These are phyloP conservation scores for Charaxes varanes DNA, from an alignment of 1,140 invertebrate species.

Conservation along the genomic window DNA sequence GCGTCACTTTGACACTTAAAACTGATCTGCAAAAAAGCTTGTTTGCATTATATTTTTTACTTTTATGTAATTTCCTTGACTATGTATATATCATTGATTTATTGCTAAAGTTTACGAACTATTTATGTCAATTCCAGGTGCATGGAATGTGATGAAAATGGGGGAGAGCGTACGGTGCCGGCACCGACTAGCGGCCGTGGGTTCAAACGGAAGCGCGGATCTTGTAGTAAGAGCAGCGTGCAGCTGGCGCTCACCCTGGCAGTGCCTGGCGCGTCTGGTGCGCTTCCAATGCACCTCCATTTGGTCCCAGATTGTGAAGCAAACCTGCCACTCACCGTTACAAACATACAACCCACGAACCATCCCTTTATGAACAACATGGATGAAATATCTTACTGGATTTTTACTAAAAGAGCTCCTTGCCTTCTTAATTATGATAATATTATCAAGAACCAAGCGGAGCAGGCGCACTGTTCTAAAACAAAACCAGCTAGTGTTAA, in stretches of 20 bases:
- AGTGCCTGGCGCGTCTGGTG: slow-evolving; percentile 24
- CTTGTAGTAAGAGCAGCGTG: slow-evolving; percentile 21
- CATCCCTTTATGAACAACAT: slow-evolving; percentile 62
- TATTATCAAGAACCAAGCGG: slow-evolving; percentile 41
- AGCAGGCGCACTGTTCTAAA: slow-evolving; percentile 45
- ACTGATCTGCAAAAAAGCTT: neutral
- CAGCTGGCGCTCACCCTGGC: slow-evolving; percentile 29
- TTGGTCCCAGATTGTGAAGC: slow-evolving; percentile 12
- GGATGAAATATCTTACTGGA: slow-evolving; percentile 65
- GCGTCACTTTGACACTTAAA: slow-evolving; percentile 1
- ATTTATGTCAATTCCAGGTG: slow-evolving; percentile 45
- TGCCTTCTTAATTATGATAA: slow-evolving; percentile 59
- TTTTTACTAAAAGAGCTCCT: slow-evolving; percentile 53
- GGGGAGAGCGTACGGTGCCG: slow-evolving; percentile 25
- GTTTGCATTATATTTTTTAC: neutral
- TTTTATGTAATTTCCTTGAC: neutral
- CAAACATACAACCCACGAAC: slow-evolving; percentile 18
- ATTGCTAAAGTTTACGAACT: no score
- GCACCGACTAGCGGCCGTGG: slow-evolving; percentile 17
- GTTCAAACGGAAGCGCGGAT: slow-evolving; percentile 29
- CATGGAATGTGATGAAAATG: slow-evolving; percentile 58
- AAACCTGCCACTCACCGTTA: slow-evolving; percentile 11
- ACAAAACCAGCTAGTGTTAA: slow-evolving; percentile 28
- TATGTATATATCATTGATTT: no score
- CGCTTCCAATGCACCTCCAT: slow-evolving; percentile 22